Percentiles rank a stretch among this genome's conserved stretches.
Conservation (phyloP, 2,113 vertebrate species). For the Tachuris rubrigastra region DNA sequence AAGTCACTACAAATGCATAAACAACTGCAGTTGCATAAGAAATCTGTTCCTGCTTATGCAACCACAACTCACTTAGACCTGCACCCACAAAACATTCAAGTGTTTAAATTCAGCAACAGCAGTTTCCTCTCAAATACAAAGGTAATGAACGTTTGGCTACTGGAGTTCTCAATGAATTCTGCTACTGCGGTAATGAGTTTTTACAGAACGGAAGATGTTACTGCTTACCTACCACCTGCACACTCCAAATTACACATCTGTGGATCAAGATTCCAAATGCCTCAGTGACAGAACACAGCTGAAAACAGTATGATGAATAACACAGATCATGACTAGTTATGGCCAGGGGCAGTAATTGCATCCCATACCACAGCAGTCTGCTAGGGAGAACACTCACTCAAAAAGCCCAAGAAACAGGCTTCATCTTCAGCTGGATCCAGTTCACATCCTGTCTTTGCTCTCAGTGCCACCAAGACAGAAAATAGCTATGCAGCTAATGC, state of each 20-base stretch:
- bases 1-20: not conserved
- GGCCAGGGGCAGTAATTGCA: not conserved
- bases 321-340: not conserved
- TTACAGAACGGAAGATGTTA: not conserved
- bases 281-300: not conserved
- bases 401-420: not conserved
- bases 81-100: not conserved
- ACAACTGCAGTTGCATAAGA: not conserved
- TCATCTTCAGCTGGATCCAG: not conserved
- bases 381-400: not conserved
- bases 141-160: not conserved
- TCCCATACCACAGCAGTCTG: not conserved
- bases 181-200: not conserved
- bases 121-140: not conserved
- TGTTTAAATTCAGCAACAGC: not conserved
- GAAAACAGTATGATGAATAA: not conserved
- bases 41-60: not conserved
- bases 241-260: not conserved
- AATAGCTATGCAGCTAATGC: not conserved
- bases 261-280: not conserved
- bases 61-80: not conserved
- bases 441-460: not conserved
- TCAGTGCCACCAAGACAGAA: not conserved
- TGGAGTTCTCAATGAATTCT: not conserved
- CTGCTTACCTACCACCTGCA: not conserved